Base-by-base conservation (phyloP, 2,113 vertebrate species). In the Phoenicopterus ruber region DNA sequence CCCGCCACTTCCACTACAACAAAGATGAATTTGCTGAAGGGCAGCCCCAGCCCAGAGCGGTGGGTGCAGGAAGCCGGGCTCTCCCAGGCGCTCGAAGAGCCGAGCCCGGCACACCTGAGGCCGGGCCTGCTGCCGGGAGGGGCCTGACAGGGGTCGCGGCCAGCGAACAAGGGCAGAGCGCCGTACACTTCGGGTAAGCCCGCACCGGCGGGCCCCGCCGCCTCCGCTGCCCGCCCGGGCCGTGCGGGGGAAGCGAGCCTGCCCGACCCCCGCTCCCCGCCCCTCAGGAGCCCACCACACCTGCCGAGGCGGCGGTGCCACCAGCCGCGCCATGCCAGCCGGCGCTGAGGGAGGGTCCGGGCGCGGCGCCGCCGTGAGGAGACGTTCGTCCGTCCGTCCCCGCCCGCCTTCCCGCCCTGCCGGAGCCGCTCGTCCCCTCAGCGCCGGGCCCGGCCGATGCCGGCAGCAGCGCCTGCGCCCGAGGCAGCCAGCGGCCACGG, bases 101-200 rank as follows among this genome's bases (percentile, higher is more conserved):
- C 13, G 26, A 34, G 34, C 52, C 24, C 8, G 4, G 20, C 50
- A 6, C n/a, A 21, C 42, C 42, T 2, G 7, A 52, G 17, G 28
- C 34, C 21, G 34, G 42, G 25, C 9, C 40, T 38, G 40, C 34
- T 4, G 49, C 19, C 28, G 44, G 17, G 19, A 52, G 11, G 36
- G 17, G 28, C 22, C 65, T 57, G 18, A 40, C 46, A 24, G 22
- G 50, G 47, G 13, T 17, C 22, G 25, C 20, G 13, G 13, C 29
- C 11, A 8, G 17, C 31, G 11, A 12, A 2, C 38, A 2, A 16
- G 13, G 16, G 9, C 78, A 18, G 9, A 24, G 22, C 52, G 13
- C 44, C 44, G 2, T 20, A 6, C 1, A 2, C 32, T 11, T 24
- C 10, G 7, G 1, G 10, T 28, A 4, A 38, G 14, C 44, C 25